These are phyloP conservation scores for Cyanistes caeruleus DNA, from an alignment of 2,113 vertebrate species.

Conservation along the genomic window DNA sequence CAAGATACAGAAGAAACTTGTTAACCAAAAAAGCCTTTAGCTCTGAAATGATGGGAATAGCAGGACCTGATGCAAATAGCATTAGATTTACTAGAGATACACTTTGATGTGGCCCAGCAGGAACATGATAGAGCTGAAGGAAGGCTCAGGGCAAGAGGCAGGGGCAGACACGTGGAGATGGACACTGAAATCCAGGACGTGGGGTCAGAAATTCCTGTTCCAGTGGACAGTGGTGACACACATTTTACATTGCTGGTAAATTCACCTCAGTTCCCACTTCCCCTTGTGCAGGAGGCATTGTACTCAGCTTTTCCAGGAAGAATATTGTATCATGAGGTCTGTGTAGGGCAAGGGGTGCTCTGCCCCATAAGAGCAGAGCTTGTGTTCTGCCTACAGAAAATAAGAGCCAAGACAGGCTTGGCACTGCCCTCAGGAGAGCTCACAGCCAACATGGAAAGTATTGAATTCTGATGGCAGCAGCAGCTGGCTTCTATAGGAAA, in stretches of 20 bases:
- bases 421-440: not conserved
- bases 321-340: not conserved
- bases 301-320: not conserved
- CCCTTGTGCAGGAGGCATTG: not conserved
- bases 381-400: not conserved
- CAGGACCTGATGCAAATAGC: not conserved
- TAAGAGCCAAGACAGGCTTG: not conserved
- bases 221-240: accelerated
- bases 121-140: not conserved
- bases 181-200: not conserved
- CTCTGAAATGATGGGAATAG: not conserved
- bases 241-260: not conserved
- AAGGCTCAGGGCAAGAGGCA: not conserved
- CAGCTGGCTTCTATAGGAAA: not conserved
- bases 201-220: not conserved
- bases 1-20: not conserved
- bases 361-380: not conserved
- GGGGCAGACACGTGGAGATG: not conserved
- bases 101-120: not conserved
- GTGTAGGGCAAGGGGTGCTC: not conserved
- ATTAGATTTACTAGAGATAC: not conserved
- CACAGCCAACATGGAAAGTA: not conserved
- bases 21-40: not conserved
- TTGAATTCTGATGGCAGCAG: conserved; percentile 16
- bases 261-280: not conserved